Percentiles rank a stretch among this genome's conserved stretches.
phyloP scores from a whole-genome alignment of 1,140 invertebrate genomes.

The Anagrus nilaparvatae region DNA sequence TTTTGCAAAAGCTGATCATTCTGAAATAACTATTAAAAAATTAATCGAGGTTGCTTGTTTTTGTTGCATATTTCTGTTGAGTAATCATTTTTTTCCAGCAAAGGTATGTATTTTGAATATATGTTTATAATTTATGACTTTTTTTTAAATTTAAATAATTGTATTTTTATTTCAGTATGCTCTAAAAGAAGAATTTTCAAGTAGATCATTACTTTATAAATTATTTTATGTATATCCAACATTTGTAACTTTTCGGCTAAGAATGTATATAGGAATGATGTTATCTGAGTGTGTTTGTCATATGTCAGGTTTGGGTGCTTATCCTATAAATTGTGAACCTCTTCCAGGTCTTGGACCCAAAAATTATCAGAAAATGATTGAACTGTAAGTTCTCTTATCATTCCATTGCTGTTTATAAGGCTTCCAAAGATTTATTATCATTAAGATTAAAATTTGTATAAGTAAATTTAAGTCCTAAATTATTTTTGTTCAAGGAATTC shows the following conservation, averaged over 20 bases:
- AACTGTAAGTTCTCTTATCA: slow-evolving; percentile 31
- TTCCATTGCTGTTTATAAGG: neutral
- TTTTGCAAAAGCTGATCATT: slow-evolving; percentile 52
- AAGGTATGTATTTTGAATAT: no score
- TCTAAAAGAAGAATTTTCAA: slow-evolving; percentile 55
- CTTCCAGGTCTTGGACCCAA: slow-evolving; percentile 75
- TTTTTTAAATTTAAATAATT: slow-evolving; percentile 3
- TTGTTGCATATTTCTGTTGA: slow-evolving; percentile 54
- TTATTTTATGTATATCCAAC: slow-evolving; percentile 77
- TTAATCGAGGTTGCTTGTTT: slow-evolving; percentile 59
- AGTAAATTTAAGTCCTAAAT: no score
- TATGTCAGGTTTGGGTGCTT: slow-evolving; percentile 80
- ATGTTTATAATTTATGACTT: no score
- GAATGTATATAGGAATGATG: slow-evolving; percentile 83
- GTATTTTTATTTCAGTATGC: slow-evolving; percentile 54
- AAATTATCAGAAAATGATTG: slow-evolving; percentile 29
- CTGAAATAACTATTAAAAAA: slow-evolving; percentile 51
- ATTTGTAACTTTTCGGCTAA: slow-evolving; percentile 79
- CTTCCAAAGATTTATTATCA: neutral
- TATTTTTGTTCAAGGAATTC: no score
- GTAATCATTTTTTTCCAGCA: slow-evolving; percentile 60
- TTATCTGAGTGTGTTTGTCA: slow-evolving; percentile 88
- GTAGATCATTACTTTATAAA: slow-evolving; percentile 59
- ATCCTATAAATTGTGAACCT: slow-evolving; percentile 62
- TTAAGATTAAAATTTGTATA: no score